phyloP scores from a whole-genome alignment of 2,888 invertebrate species.

The Orthonychiurus folsomi region DNA sequence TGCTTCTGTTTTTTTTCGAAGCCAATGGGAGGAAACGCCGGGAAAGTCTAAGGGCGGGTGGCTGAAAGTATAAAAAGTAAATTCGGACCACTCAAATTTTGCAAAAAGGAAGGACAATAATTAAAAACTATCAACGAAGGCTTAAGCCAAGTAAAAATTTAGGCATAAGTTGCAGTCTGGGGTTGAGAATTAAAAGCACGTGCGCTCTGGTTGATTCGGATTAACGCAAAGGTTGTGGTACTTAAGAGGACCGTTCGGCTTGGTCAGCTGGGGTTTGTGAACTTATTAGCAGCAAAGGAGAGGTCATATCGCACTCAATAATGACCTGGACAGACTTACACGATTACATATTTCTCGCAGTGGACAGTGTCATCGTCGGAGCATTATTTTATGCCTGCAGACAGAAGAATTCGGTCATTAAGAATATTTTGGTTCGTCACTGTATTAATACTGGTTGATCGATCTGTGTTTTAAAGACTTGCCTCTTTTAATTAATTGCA shows the following conservation, averaged over 20 bases:
- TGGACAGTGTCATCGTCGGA: constrained; percentile 30
- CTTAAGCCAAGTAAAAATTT: too few relatives aligned
- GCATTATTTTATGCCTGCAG: constrained; percentile 28
- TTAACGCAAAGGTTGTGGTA: too few relatives aligned
- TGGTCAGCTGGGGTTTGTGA: neutral
- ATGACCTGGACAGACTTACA: constrained; percentile 2
- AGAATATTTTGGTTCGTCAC: constrained; percentile 29
- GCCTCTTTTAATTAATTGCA: neutral
- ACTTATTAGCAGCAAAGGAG: neutral
- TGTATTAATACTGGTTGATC: neutral
- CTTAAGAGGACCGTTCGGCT: too few relatives aligned
- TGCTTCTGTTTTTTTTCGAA: constrained; percentile 29
- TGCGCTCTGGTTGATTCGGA: too few relatives aligned
- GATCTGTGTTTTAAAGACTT: neutral
- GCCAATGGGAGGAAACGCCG: too few relatives aligned
- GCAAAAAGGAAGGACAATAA: too few relatives aligned
- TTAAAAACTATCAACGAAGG: too few relatives aligned
- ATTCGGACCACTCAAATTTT: too few relatives aligned
- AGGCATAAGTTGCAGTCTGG: too few relatives aligned
- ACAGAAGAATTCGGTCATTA: constrained; percentile 24
- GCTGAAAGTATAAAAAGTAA: too few relatives aligned
- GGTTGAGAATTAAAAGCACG: too few relatives aligned
- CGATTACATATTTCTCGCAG: constrained; percentile 32
- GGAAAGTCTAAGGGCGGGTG: too few relatives aligned
- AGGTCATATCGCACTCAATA: neutral